These are phyloP conservation scores for Hirudinaria manillensis DNA, from an alignment of 2,888 invertebrate species.

Conservation along the genomic window DNA sequence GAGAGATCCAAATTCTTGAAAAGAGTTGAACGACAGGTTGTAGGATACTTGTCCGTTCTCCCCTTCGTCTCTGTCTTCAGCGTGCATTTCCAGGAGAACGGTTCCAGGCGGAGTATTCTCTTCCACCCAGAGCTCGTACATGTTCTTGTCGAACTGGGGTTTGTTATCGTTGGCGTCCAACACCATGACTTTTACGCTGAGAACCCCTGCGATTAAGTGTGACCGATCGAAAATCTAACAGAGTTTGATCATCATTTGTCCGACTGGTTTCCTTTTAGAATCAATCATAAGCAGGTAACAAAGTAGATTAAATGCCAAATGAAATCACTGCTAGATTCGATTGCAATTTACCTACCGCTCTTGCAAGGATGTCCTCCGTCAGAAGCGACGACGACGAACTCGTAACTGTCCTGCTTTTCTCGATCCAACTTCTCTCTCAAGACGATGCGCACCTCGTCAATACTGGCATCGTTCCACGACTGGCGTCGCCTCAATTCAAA, in stretches of 20 bases:
- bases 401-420: constrained; percentile 35
- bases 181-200: constrained; percentile 34
- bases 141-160: constrained; percentile 32
- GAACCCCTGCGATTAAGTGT: not conserved
- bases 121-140: constrained; percentile 32
- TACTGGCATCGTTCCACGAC: constrained; percentile 23
- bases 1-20: constrained; percentile 30
- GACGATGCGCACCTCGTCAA: constrained; percentile 34
- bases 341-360: not conserved
- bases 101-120: constrained; percentile 34
- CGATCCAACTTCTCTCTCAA: constrained; percentile 37
- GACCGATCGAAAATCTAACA: no score
- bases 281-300: no score
- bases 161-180: constrained; percentile 38
- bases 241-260: no score
- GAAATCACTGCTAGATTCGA: no score
- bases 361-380: constrained; percentile 36
- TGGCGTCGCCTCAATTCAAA: constrained; percentile 2
- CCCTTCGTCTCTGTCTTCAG: constrained; percentile 38
- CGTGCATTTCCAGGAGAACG: constrained; percentile 33
- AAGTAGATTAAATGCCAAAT: no score
- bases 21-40: constrained; percentile 32
- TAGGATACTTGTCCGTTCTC: constrained; percentile 38
- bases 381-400: constrained; percentile 34
- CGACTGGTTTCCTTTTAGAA: no score